Evolutionary conservation across 2,113 vertebrate genomes (phyloP).

Genomic region (Dendrocopos noguchii): DNA sequence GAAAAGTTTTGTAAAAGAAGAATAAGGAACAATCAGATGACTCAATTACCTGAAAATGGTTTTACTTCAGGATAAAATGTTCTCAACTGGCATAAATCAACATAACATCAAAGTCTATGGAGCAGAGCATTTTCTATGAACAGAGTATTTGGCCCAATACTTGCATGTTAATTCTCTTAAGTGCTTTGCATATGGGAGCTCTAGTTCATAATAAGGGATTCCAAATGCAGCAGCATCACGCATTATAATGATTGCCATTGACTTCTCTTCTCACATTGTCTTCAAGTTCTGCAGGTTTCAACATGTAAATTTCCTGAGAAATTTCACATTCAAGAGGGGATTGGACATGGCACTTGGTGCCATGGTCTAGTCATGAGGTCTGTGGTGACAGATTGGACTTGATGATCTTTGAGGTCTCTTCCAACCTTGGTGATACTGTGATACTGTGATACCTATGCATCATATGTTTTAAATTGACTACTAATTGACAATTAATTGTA

Average conservation of each 20-base stretch:
- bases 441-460: no score
- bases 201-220: neutral
- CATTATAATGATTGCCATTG: neutral
- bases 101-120: neutral
- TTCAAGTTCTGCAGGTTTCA: neutral
- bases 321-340: no score
- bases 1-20: constrained; percentile 5
- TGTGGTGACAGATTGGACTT: no score
- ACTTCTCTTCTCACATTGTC: neutral
- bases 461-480: neutral
- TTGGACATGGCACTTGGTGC: no score
- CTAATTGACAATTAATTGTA: neutral
- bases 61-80: neutral
- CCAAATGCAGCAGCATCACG: neutral
- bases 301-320: neutral
- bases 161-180: neutral
- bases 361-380: no score
- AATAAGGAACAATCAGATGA: neutral
- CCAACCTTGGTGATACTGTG: no score
- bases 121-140: neutral
- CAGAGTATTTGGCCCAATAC: neutral
- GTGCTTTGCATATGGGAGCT: neutral
- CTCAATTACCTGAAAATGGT: constrained; percentile 13
- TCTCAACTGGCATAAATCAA: neutral
- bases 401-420: no score